Evolutionary conservation across 2,113 vertebrate genomes (phyloP).

Genomic region (Megaceryle torquata): DNA sequence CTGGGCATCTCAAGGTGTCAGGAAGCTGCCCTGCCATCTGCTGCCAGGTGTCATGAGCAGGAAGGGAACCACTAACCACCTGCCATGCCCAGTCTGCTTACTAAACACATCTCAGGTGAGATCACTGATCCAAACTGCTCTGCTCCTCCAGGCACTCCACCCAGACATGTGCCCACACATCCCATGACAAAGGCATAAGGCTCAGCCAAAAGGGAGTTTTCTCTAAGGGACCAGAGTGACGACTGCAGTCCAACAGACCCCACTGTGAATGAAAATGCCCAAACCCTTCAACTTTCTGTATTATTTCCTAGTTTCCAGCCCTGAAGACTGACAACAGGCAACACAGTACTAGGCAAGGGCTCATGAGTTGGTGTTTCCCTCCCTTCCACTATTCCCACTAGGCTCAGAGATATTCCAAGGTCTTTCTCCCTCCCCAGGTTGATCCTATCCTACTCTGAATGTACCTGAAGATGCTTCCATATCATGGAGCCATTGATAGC

Average conservation of each 20-base stretch:
- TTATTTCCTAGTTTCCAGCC: neutral
- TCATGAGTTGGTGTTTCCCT: neutral
- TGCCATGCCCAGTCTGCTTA: neutral
- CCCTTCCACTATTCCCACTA: neutral
- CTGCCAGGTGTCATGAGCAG: neutral
- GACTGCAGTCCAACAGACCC: neutral
- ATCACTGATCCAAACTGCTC: neutral
- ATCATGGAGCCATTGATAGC: neutral
- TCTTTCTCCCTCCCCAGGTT: neutral
- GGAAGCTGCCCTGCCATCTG: neutral
- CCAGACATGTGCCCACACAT: neutral
- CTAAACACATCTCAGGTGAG: neutral
- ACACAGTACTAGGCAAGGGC: fast-evolving
- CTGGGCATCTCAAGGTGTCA: neutral
- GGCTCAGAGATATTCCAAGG: neutral
- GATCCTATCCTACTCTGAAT: neutral
- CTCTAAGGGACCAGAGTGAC: neutral
- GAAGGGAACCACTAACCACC: neutral
- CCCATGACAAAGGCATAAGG: neutral
- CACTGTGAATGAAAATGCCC: neutral
- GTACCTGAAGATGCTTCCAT: neutral
- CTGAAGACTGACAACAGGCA: neutral
- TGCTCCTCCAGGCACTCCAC: neutral
- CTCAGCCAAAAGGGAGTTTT: neutral
- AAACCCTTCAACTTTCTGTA: neutral